These are phyloP conservation scores for Tetramorium alpestre DNA, from an alignment of 1,140 invertebrate genomes.

Conservation along the genomic window DNA sequence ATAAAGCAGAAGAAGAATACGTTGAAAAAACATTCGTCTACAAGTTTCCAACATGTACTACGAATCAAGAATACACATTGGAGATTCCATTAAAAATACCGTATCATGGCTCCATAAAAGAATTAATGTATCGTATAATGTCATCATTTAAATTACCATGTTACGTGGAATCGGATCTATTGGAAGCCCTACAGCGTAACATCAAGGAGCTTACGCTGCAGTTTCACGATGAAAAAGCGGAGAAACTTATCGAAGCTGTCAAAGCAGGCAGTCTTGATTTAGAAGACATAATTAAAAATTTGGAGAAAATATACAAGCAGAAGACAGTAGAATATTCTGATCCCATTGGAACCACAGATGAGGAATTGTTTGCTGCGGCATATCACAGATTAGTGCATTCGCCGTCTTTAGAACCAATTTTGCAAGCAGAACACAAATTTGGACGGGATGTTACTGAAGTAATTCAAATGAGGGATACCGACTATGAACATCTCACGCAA, in stretches of 20 bases:
- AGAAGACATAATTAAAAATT: conserved; percentile 89
- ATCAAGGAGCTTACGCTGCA: conserved; percentile 86
- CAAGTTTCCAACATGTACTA: conserved; percentile 87
- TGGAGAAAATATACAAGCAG: conserved; percentile 90
- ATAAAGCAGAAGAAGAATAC: conserved; percentile 81
- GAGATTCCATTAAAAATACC: conserved; percentile 89
- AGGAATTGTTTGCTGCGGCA: conserved; percentile 92
- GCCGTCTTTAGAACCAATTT: conserved; percentile 91
- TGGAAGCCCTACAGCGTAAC: conserved; percentile 84
- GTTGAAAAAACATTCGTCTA: conserved; percentile 86
- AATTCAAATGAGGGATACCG: conserved; percentile 88
- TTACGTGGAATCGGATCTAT: conserved; percentile 88
- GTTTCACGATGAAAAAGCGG: conserved; percentile 87
- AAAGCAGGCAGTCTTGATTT: conserved; percentile 87
- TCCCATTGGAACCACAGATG: conserved; percentile 90
- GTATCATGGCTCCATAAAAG: conserved; percentile 86
- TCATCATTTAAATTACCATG: conserved; percentile 90
- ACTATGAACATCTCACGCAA: conserved; percentile 88
- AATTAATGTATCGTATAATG: conserved; percentile 89
- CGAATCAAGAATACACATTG: conserved; percentile 86
- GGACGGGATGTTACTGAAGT: conserved; percentile 90
- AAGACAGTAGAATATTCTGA: conserved; percentile 89
- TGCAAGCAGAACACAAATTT: conserved; percentile 92
- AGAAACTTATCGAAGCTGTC: conserved; percentile 85
- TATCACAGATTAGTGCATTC: conserved; percentile 94